Percentiles rank a stretch among this genome's conserved stretches.
These are phyloP conservation scores for Drosophila takahashii DNA, from an alignment of 1,140 invertebrate genomes.

Conservation along the genomic window DNA sequence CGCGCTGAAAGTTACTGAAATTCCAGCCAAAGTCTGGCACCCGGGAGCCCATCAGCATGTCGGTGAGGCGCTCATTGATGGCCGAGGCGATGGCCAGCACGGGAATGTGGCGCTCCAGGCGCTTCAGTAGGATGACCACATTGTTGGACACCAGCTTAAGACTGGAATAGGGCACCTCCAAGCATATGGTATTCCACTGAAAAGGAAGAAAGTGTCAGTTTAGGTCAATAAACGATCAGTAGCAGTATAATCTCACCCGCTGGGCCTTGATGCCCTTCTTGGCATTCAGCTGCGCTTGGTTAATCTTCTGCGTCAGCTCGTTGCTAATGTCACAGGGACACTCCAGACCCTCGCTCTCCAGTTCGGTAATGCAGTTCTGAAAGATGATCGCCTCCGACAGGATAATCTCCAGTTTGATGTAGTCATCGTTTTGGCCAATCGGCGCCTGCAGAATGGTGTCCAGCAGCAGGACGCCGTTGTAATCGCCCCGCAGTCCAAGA, in stretches of 20 bases:
- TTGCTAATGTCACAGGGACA: slow-evolving; percentile 91
- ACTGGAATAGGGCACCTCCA: slow-evolving; percentile 91
- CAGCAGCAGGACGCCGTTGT: slow-evolving; percentile 94
- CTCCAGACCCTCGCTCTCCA: slow-evolving; percentile 90
- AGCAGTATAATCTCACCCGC: slow-evolving; percentile 86
- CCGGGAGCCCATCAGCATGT: slow-evolving; percentile 87
- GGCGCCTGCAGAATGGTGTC: slow-evolving; percentile 94
- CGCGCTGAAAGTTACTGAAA: slow-evolving; percentile 85
- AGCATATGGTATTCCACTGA: slow-evolving; percentile 96
- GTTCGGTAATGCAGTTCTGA: slow-evolving; percentile 90
- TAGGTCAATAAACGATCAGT: no score
- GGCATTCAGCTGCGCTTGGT: slow-evolving; percentile 88
- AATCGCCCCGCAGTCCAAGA: slow-evolving; percentile 93
- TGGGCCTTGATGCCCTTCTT: slow-evolving; percentile 94
- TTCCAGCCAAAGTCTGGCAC: slow-evolving; percentile 84
- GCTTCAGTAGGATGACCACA: slow-evolving; percentile 92
- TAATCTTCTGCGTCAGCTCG: slow-evolving; percentile 91
- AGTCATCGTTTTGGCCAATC: slow-evolving; percentile 89
- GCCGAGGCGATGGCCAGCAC: slow-evolving; percentile 95
- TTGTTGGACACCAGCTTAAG: slow-evolving; percentile 91
- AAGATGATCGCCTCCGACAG: slow-evolving; percentile 94
- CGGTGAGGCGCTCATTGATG: slow-evolving; percentile 93
- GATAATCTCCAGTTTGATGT: slow-evolving; percentile 92
- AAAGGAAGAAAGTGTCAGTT: slow-evolving; percentile 45
- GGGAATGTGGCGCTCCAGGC: slow-evolving; percentile 92